A percentile compares a stretch with the other conserved stretches of the same genome.
These are phyloP conservation scores for Dermatemys mawii DNA, from an alignment of 2,113 vertebrate species.

Conservation along the genomic window DNA sequence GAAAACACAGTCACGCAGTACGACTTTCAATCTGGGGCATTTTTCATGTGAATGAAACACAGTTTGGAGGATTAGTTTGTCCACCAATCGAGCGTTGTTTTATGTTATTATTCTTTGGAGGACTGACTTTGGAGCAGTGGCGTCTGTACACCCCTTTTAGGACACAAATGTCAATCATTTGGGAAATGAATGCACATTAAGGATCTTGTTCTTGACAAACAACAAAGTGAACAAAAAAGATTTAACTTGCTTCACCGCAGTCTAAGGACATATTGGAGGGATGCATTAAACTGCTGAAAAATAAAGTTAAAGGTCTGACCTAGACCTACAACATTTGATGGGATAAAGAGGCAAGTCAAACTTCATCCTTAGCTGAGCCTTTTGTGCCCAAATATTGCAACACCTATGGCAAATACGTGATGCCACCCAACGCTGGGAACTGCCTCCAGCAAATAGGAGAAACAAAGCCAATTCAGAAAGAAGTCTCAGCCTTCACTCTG, in stretches of 20 bases:
- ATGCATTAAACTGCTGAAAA: not conserved
- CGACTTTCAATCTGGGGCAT: slow-evolving; percentile 48
- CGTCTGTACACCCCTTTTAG: slow-evolving; percentile 39
- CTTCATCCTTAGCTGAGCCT: not conserved
- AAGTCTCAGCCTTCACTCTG: not conserved
- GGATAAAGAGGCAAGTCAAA: not conserved
- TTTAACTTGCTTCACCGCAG: not conserved
- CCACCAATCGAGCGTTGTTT: slow-evolving; percentile 54
- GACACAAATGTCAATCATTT: slow-evolving; percentile 40
- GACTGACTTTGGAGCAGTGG: slow-evolving; percentile 18
- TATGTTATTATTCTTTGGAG: slow-evolving; percentile 21
- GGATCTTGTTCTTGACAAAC: slow-evolving; percentile 27
- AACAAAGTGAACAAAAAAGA: not conserved
- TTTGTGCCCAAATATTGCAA: not conserved
- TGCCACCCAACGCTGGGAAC: not conserved
- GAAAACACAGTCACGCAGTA: slow-evolving; percentile 33
- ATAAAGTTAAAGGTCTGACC: not conserved
- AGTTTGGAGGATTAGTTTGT: slow-evolving; percentile 65
- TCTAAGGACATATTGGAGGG: not conserved
- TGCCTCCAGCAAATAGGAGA: not conserved
- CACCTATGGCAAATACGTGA: accelerated
- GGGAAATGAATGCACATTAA: slow-evolving; percentile 52
- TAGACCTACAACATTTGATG: not conserved
- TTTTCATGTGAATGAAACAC: slow-evolving; percentile 64
- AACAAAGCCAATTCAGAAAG: not conserved